These are phyloP conservation scores for Pseudomyrmex flavicornis DNA, from an alignment of 1,140 invertebrate genomes.

Conservation along the genomic window DNA sequence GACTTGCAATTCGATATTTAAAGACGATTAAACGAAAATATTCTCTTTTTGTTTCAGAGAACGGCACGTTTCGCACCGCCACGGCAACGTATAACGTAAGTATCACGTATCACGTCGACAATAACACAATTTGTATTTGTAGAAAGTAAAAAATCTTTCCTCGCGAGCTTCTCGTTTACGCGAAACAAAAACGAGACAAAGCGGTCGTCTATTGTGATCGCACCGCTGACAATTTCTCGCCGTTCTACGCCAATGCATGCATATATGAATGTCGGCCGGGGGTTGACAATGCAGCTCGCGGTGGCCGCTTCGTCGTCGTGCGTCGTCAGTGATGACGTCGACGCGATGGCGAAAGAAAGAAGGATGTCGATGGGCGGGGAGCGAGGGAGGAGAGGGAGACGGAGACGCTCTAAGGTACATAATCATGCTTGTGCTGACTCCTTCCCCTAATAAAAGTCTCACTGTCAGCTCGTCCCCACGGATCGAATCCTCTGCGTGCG, in stretches of 20 bases:
- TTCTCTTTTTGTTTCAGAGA: slow-evolving; percentile 78
- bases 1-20: neutral
- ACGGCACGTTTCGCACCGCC: slow-evolving; percentile 80
- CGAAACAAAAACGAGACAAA: slow-evolving; percentile 28
- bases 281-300: slow-evolving; percentile 76
- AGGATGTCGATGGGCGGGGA: slow-evolving; percentile 20
- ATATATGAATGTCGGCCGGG: slow-evolving; percentile 66
- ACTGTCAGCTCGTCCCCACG: slow-evolving; percentile 78
- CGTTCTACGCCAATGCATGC: slow-evolving; percentile 76
- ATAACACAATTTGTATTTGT: neutral
- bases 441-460: slow-evolving; percentile 85
- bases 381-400: slow-evolving; percentile 68
- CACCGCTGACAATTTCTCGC: slow-evolving; percentile 56
- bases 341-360: slow-evolving; percentile 54
- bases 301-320: slow-evolving; percentile 54
- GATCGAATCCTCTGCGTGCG: slow-evolving; percentile 22
- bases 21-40: slow-evolving; percentile 6
- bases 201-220: slow-evolving; percentile 32
- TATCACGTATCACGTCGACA: slow-evolving; percentile 71
- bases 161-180: slow-evolving; percentile 7
- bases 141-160: neutral
- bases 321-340: slow-evolving; percentile 67
- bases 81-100: slow-evolving; percentile 83
- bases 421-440: slow-evolving; percentile 85
- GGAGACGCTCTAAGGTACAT: slow-evolving; percentile 83